These are phyloP conservation scores for Nansenia antarctica DNA, from an alignment of 2,113 vertebrate genomes.

Conservation along the genomic window DNA sequence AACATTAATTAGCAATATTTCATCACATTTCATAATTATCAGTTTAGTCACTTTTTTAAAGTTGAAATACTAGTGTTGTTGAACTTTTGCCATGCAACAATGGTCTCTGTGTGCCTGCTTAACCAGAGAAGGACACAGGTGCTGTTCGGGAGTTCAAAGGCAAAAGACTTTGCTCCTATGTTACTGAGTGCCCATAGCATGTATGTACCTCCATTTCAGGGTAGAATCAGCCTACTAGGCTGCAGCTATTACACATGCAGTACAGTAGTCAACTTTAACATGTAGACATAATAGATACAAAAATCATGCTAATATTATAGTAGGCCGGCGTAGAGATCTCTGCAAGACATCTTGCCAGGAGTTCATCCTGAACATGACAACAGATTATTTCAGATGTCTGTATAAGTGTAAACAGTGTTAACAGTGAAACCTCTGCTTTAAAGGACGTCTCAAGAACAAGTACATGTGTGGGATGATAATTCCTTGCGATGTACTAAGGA, in stretches of 20 bases:
- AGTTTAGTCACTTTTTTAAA: too few species aligned
- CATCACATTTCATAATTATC: slow-evolving; percentile 32
- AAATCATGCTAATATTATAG: too few species aligned
- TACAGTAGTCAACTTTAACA: not conserved
- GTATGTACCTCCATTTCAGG: not conserved
- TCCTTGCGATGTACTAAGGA: too few species aligned
- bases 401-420: slow-evolving; percentile 59
- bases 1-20: slow-evolving; percentile 37
- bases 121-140: slow-evolving; percentile 11
- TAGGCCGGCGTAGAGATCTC: not conserved
- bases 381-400: slow-evolving; percentile 31
- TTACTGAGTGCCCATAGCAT: slow-evolving; percentile 14
- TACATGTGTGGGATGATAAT: slow-evolving; percentile 6
- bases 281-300: too few species aligned
- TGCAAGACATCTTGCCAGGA: slow-evolving; percentile 9
- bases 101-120: slow-evolving; percentile 9
- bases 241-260: too few species aligned
- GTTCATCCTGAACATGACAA: slow-evolving; percentile 2
- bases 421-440: too few species aligned
- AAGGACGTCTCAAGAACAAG: too few species aligned
- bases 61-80: too few species aligned
- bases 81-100: too few species aligned
- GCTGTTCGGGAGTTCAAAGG: not conserved
- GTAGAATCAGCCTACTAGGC: too few species aligned
- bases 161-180: slow-evolving; percentile 54